Evolutionary conservation across 1,140 invertebrate species (phyloP).

Genomic region (Phortica variegata): DNA sequence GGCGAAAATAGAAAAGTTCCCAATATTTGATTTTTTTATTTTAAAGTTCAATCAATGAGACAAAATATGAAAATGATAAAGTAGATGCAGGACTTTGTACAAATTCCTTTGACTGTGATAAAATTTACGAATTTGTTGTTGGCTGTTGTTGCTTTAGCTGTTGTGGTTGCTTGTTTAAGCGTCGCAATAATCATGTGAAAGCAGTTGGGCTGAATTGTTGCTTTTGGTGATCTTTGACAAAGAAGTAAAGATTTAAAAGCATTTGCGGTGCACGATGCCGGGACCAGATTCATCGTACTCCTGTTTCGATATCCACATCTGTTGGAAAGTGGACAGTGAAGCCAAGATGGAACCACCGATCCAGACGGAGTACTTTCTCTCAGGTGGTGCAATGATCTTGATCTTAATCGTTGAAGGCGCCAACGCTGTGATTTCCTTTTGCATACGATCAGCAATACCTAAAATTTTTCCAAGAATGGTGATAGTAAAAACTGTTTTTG

Average conservation of each 20-base stretch:
- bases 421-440: conserved; percentile 85
- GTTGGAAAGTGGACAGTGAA: conserved; percentile 79
- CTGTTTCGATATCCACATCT: conserved; percentile 80
- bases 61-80: no score
- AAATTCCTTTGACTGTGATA: no score
- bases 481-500: conserved; percentile 71
- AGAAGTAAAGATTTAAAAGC: conserved; percentile 63
- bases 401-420: conserved; percentile 91
- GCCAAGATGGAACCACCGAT: conserved; percentile 78
- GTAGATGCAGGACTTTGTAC: no score
- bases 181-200: background rate
- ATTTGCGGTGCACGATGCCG: conserved; percentile 70
- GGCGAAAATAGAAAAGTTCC: no score
- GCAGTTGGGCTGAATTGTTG: conserved; percentile 9
- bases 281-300: conserved; percentile 78
- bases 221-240: conserved; percentile 45
- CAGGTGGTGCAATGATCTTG: conserved; percentile 92
- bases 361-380: conserved; percentile 89
- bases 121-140: background rate
- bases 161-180: conserved; percentile 2
- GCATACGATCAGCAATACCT: conserved; percentile 85
- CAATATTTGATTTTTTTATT: no score
- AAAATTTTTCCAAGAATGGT: background rate
- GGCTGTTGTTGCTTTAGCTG: conserved; percentile 13
- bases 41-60: no score